These are phyloP conservation scores for Penaeus japonicus DNA, from an alignment of 1,140 invertebrate species.

Conservation along the genomic window DNA sequence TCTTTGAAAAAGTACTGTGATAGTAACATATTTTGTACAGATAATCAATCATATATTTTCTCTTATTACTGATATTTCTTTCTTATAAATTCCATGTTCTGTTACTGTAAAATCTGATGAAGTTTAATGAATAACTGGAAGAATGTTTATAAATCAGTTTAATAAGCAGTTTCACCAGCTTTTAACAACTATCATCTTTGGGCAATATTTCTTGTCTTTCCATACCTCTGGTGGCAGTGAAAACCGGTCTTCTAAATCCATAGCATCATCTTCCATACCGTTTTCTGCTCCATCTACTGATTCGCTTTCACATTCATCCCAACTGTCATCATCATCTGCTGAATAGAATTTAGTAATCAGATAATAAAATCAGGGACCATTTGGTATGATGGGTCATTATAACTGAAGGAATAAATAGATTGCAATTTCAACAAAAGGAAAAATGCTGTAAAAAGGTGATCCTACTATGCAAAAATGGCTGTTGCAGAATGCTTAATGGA, in stretches of 20 bases:
- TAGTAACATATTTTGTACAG: too few relatives aligned
- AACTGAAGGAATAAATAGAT: too few relatives aligned
- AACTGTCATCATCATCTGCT: conserved; percentile 66
- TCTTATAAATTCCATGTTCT: too few relatives aligned
- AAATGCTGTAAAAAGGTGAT: too few relatives aligned
- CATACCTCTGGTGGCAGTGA: conserved; percentile 48
- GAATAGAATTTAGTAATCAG: not conserved
- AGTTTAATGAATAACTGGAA: not conserved
- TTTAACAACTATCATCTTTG: not conserved
- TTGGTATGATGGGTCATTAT: too few relatives aligned
- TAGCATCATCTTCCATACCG: not conserved
- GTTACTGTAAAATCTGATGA: not conserved
- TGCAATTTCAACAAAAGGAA: too few relatives aligned
- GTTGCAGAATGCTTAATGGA: too few relatives aligned
- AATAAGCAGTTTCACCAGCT: not conserved
- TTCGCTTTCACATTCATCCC: conserved; percentile 64
- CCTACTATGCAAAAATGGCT: too few relatives aligned
- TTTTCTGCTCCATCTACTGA: conserved; percentile 4
- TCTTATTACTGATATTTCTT: too few relatives aligned
- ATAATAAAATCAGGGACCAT: too few relatives aligned
- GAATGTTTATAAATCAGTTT: not conserved
- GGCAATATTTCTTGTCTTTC: conserved; percentile 58
- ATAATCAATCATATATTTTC: too few relatives aligned
- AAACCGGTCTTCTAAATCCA: conserved; percentile 7
- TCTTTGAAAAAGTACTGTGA: not conserved